Conservation (phyloP, 2,888 invertebrate species). For the Oscheius sp. region DNA sequence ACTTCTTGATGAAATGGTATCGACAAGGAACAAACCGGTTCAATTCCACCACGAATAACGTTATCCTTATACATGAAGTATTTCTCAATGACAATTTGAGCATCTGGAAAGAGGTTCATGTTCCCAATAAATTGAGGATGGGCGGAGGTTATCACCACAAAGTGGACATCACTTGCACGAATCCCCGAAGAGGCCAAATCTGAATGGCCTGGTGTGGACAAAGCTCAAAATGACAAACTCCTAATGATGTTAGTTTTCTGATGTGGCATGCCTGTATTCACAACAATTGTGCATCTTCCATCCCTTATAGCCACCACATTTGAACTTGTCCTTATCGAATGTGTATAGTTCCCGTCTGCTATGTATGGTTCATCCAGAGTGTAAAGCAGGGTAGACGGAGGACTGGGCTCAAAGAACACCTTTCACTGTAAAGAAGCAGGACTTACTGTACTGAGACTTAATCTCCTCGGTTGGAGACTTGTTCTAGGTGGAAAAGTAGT, state of each 20-base stretch:
- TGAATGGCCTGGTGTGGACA: conserved; percentile 7
- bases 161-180: conserved; percentile 44
- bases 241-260: conserved; percentile 50
- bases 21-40: conserved; percentile 26
- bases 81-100: conserved; percentile 49
- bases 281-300: conserved; percentile 48
- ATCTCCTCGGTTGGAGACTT: conserved; percentile 12
- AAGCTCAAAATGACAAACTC: conserved; percentile 30
- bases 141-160: conserved; percentile 52
- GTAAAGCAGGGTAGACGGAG: conserved; percentile 14
- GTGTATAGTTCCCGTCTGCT: conserved; percentile 43
- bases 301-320: conserved; percentile 52
- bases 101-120: conserved; percentile 53
- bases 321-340: conserved; percentile 43
- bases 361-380: conserved; percentile 23
- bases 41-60: conserved; percentile 31
- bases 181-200: conserved; percentile 49
- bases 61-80: conserved; percentile 34
- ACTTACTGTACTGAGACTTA: conserved; percentile 25
- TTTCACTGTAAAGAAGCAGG: not conserved
- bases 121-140: conserved; percentile 56
- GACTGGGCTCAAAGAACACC: not conserved
- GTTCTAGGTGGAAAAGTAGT: conserved; percentile 9
- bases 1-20: not conserved
- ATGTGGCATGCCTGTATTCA: conserved; percentile 54